phyloP scores from a whole-genome alignment of 2,888 invertebrate species.

The Gasteruption jaculator region DNA sequence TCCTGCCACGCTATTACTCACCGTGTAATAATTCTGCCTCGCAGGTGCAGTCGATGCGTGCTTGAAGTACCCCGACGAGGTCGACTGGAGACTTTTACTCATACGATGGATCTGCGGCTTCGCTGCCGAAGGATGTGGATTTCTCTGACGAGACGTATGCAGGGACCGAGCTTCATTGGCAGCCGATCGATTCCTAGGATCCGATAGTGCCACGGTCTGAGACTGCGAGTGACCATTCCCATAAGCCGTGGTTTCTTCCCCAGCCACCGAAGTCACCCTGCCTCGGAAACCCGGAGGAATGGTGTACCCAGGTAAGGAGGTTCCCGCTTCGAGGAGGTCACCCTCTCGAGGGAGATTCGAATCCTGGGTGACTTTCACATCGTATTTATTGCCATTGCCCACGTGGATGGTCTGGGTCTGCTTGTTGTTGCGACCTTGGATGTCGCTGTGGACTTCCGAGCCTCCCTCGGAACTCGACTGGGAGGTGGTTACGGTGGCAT shows the following conservation, averaged over 20 bases:
- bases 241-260: constrained; percentile 54
- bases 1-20: constrained; percentile 76
- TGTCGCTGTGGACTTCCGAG: constrained; percentile 20
- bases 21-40: constrained; percentile 63
- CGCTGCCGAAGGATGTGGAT: too few relatives aligned
- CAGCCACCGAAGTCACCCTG: constrained; percentile 61
- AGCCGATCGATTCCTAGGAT: constrained; percentile 27
- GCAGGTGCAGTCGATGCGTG: constrained; percentile 11
- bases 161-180: constrained; percentile 37
- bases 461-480: constrained; percentile 21
- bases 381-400: constrained; percentile 58
- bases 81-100: too few relatives aligned
- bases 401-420: constrained; percentile 64
- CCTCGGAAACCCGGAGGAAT: constrained; percentile 68
- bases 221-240: constrained; percentile 63
- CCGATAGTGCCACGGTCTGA: constrained; percentile 57
- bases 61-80: constrained; percentile 3
- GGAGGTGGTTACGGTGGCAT: constrained; percentile 21
- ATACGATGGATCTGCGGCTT: too few relatives aligned
- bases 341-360: constrained; percentile 55
- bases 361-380: constrained; percentile 61
- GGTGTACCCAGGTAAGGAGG: constrained; percentile 64
- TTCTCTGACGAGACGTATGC: constrained; percentile 10
- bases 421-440: constrained; percentile 45
- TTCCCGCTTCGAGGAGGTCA: constrained; percentile 62